A percentile compares a stretch with the other conserved stretches of the same genome.
Conservation (phyloP, 2,113 vertebrate species). For the Peromyscus maniculatus region DNA sequence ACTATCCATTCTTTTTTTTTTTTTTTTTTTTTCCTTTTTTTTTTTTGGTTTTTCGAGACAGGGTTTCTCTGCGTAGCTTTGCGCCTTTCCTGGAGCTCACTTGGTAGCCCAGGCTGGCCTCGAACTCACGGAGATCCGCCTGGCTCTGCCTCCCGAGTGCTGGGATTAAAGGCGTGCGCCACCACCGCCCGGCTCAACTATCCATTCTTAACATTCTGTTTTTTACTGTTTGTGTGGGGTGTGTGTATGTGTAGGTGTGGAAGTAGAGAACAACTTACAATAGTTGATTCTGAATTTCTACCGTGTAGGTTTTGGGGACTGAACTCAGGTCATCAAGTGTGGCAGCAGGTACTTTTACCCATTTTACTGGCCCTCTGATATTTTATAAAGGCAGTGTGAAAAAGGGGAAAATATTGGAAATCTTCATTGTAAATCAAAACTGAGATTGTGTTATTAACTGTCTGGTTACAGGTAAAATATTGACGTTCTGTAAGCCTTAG, state of each 20-base stretch:
- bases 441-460: not conserved
- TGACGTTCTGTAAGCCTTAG: constrained; percentile 21
- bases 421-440: not conserved
- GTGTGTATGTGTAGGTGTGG: not conserved
- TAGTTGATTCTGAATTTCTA: not conserved
- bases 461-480: constrained; percentile 14
- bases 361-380: not conserved
- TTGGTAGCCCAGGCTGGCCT: too few species aligned
- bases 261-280: not conserved
- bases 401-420: constrained; percentile 4
- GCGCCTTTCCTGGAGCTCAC: too few species aligned
- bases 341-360: not conserved
- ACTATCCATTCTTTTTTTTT: too few species aligned
- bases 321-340: not conserved
- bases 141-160: too few species aligned
- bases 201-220: not conserved
- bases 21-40: too few species aligned
- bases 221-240: not conserved
- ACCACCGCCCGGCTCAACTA: not conserved
- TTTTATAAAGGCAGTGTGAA: not conserved
- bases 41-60: too few species aligned
- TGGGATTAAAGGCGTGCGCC: too few species aligned
- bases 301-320: not conserved
- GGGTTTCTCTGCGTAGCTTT: too few species aligned
- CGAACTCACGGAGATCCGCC: too few species aligned